Evolutionary conservation across 2,797 vertebrate genomes (phyloP).

Genomic region (Lithobates pipiens): DNA sequence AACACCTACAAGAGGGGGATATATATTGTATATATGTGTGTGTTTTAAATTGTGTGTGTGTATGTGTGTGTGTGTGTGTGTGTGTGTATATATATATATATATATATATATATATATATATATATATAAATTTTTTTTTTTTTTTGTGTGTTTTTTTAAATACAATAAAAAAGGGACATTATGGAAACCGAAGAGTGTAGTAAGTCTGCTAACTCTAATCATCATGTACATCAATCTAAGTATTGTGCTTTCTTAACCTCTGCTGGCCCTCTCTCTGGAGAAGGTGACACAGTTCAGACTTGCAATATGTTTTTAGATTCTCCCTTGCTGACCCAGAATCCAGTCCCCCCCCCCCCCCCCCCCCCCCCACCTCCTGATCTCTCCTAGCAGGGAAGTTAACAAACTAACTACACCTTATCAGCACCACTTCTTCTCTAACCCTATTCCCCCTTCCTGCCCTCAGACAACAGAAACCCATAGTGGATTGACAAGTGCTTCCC

Average conservation of each 20-base stretch:
- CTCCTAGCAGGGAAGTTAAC: conserved; percentile 87
- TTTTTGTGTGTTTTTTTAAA: no score
- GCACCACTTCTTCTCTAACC: conserved; percentile 84
- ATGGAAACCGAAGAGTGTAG: neutral
- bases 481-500: conserved; percentile 88
- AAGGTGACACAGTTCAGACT: conserved; percentile 93
- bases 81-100: no score
- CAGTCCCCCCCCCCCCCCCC: conserved; percentile 71
- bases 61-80: no score
- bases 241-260: conserved; percentile 94
- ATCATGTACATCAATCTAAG: conserved; percentile 55
- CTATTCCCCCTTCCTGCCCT: conserved; percentile 86
- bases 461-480: conserved; percentile 88
- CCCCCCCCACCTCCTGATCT: conserved; percentile 78
- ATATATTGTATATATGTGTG: no score
- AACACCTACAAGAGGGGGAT: no score
- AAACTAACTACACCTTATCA: conserved; percentile 92
- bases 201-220: neutral
- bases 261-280: conserved; percentile 88
- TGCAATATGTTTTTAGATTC: conserved; percentile 89
- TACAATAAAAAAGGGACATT: no score
- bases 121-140: no score
- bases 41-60: no score
- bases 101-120: no score
- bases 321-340: conserved; percentile 77